A percentile compares a stretch with the other conserved stretches of the same genome.
phyloP scores from a whole-genome alignment of 2,888 invertebrate species.

The Patella caerulea region DNA sequence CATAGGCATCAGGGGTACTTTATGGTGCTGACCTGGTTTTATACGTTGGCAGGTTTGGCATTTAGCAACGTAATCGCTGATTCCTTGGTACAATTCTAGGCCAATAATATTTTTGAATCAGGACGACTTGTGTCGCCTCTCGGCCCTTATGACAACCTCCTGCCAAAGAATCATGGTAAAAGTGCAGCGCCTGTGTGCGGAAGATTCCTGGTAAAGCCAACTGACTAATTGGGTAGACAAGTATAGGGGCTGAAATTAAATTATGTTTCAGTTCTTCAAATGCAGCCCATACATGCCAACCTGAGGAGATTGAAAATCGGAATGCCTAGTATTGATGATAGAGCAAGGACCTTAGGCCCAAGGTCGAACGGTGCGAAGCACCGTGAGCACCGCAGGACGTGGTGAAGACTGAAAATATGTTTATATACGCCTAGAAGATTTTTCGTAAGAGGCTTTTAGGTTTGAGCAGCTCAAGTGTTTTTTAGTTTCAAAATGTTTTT shows the following conservation, averaged over 20 bases:
- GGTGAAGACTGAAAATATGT: no score
- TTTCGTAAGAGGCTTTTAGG: no score
- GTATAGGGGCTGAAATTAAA: constrained; percentile 33
- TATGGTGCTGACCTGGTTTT: constrained; percentile 16
- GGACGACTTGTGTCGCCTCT: constrained; percentile 17
- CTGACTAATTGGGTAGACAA: constrained; percentile 26
- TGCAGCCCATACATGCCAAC: no score
- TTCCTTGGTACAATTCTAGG: constrained; percentile 23
- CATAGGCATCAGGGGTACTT: constrained; percentile 24
- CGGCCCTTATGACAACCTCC: constrained; percentile 18
- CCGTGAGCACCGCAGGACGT: no score
- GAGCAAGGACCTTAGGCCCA: no score
- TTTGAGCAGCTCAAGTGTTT: no score
- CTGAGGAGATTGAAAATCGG: no score
- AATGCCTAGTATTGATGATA: no score
- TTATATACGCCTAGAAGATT: no score
- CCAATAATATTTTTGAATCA: constrained; percentile 29
- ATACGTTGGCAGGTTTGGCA: constrained; percentile 26
- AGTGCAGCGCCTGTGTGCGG: not conserved
- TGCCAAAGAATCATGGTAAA: not conserved
- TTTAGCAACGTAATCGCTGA: constrained; percentile 20
- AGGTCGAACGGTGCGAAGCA: no score
- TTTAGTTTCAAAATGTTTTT: no score
- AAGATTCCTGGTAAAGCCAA: not conserved
- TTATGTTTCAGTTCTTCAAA: constrained; percentile 30